phyloP scores from a whole-genome alignment of 2,888 invertebrate species.

The Apomyelois bistriatella region DNA sequence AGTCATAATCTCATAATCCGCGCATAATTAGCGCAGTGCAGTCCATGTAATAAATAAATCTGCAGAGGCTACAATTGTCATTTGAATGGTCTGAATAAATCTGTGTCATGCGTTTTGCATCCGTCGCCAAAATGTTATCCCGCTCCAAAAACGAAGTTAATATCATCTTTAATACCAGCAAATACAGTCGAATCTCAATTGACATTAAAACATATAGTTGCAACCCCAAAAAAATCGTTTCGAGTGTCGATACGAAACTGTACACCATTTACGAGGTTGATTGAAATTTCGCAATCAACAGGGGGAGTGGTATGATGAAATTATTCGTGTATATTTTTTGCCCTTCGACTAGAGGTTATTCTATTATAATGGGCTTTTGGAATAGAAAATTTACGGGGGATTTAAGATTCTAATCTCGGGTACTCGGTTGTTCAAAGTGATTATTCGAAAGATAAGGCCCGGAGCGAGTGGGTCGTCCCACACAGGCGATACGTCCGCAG shows the following conservation, averaged over 20 bases:
- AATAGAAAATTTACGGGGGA: slow-evolving; percentile 76
- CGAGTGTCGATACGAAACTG: slow-evolving; percentile 73
- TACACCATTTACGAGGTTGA: slow-evolving; percentile 76
- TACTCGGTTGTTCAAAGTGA: slow-evolving; percentile 77
- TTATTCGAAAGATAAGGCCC: slow-evolving; percentile 68
- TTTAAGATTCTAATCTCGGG: slow-evolving; percentile 73
- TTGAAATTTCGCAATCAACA: slow-evolving; percentile 79
- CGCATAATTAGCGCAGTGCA: slow-evolving; percentile 58
- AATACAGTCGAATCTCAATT: slow-evolving; percentile 38
- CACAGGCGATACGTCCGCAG: slow-evolving; percentile 42
- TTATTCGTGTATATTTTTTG: slow-evolving; percentile 76
- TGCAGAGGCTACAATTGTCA: slow-evolving; percentile 54
- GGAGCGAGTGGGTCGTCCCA: slow-evolving; percentile 62
- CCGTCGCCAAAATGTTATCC: slow-evolving; percentile 46
- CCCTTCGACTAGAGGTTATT: slow-evolving; percentile 62
- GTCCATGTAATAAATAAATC: slow-evolving; percentile 62
- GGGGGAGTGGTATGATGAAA: slow-evolving; percentile 73
- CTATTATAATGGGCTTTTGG: slow-evolving; percentile 64
- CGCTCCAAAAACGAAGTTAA: slow-evolving; percentile 27
- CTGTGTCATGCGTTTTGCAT: slow-evolving; percentile 66
- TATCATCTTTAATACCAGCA: slow-evolving; percentile 29
- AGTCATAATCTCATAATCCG: slow-evolving; percentile 56
- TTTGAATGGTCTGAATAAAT: slow-evolving; percentile 74
- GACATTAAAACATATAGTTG: slow-evolving; percentile 31
- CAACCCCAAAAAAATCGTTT: slow-evolving; percentile 71